A percentile compares a stretch with the other conserved stretches of the same genome.
Conservation (phyloP, 1,140 invertebrate species). For the Saccostrea echinata region DNA sequence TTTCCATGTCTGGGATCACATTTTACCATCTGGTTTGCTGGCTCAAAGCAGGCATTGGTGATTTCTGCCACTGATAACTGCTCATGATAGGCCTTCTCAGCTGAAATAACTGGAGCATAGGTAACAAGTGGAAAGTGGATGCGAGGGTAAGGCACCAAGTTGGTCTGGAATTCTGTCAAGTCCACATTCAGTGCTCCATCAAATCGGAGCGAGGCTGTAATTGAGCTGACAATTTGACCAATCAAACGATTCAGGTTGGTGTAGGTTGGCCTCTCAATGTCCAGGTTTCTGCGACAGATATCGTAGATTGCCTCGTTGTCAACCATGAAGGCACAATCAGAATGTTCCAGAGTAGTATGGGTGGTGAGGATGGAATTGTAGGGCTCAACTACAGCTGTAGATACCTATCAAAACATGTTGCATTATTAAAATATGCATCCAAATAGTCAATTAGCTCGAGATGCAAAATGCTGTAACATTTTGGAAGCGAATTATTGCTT, state of each 20-base stretch:
- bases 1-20: conserved; percentile 94
- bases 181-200: conserved; percentile 90
- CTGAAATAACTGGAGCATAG: conserved; percentile 77
- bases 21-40: conserved; percentile 95
- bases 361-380: conserved; percentile 80
- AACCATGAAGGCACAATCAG: conserved; percentile 84
- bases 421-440: not conserved
- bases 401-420: conserved; percentile 83
- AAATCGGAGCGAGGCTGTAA: conserved; percentile 91
- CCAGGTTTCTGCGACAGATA: conserved; percentile 89
- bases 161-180: conserved; percentile 90
- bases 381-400: conserved; percentile 79
- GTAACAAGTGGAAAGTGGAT: conserved; percentile 79
- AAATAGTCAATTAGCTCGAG: not conserved
- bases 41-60: conserved; percentile 88
- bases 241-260: conserved; percentile 77
- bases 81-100: conserved; percentile 80
- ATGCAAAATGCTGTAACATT: not conserved
- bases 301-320: conserved; percentile 95
- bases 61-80: conserved; percentile 87
- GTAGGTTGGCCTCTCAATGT: conserved; percentile 88
- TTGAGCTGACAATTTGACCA: conserved; percentile 86
- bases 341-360: conserved; percentile 80
- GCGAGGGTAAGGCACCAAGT: conserved; percentile 79
- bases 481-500: not conserved